phyloP scores from a whole-genome alignment of 2,888 invertebrate genomes.

The Hirtodrosophila cameraria region DNA sequence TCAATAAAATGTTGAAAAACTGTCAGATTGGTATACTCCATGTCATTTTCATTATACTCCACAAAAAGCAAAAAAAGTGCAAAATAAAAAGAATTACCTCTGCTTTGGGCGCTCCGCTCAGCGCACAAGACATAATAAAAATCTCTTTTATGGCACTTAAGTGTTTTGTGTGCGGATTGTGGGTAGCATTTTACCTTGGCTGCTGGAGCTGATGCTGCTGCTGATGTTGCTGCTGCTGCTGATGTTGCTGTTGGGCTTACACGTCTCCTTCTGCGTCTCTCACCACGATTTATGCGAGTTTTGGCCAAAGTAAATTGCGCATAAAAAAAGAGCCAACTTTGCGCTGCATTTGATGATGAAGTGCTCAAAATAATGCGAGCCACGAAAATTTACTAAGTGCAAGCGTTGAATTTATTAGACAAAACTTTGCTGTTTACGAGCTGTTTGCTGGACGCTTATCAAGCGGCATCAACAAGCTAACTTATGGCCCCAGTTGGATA shows the following conservation, averaged over 20 bases:
- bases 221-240: conserved; percentile 18
- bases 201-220: conserved; percentile 30
- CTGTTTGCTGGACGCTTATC: conserved; percentile 70
- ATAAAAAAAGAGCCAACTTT: conserved; percentile 72
- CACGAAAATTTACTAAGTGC: conserved; percentile 74
- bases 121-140: conserved; percentile 77
- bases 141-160: conserved; percentile 81
- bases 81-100: conserved; percentile 51
- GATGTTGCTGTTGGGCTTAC: conserved; percentile 20
- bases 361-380: conserved; percentile 75
- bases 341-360: conserved; percentile 72
- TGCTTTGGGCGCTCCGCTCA: conserved; percentile 46
- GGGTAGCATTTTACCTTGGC: conserved; percentile 74
- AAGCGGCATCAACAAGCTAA: conserved; percentile 62
- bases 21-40: conserved; percentile 10
- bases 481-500: conserved; percentile 63
- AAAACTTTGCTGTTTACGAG: conserved; percentile 76
- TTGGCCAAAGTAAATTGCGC: conserved; percentile 80
- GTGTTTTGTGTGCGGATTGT: conserved; percentile 79
- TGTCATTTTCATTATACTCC: conserved; percentile 18
- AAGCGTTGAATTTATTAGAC: conserved; percentile 75
- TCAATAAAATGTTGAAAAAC: neutral
- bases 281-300: conserved; percentile 73
- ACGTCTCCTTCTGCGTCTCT: conserved; percentile 27
- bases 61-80: conserved; percentile 13